A percentile compares a stretch with the other conserved stretches of the same genome.
phyloP scores from a whole-genome alignment of 2,888 invertebrate species.

The Oligia latruncula region DNA sequence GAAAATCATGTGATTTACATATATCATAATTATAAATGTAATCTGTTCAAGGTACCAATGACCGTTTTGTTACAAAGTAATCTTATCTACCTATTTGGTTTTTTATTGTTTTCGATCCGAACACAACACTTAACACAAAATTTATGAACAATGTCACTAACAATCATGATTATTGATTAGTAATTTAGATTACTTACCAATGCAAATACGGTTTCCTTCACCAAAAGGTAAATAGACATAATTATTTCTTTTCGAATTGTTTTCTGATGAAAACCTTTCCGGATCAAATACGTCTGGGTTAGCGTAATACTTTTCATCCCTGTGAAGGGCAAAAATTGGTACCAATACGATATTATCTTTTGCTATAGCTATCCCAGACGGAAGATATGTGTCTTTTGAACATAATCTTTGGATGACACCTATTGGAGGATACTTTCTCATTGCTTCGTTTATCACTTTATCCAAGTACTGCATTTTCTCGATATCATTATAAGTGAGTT shows the following conservation, averaged over 20 bases:
- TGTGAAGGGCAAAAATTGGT: constrained; percentile 77
- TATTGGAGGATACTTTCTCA: constrained; percentile 80
- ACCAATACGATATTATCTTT: constrained; percentile 70
- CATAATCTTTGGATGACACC: constrained; percentile 76
- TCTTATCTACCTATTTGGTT: background rate
- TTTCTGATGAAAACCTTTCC: constrained; percentile 82
- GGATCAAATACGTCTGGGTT: constrained; percentile 84
- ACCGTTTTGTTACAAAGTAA: background rate
- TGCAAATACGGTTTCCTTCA: constrained; percentile 87
- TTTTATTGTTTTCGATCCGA: constrained; percentile 10
- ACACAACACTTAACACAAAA: background rate
- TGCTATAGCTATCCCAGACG: constrained; percentile 72
- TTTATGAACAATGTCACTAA: background rate
- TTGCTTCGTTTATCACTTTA: constrained; percentile 78
- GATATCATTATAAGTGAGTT: constrained; percentile 76
- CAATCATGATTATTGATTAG: background rate
- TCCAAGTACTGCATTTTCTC: constrained; percentile 82
- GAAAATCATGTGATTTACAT: background rate
- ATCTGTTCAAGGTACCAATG: background rate
- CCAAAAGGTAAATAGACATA: constrained; percentile 87
- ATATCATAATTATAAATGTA: background rate
- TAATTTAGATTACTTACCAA: constrained; percentile 78
- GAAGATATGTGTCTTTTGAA: constrained; percentile 73
- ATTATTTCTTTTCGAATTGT: constrained; percentile 69
- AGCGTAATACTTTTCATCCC: constrained; percentile 79